Conservation (phyloP, 2,113 vertebrate species). For the Nannobrachium achirus region DNA sequence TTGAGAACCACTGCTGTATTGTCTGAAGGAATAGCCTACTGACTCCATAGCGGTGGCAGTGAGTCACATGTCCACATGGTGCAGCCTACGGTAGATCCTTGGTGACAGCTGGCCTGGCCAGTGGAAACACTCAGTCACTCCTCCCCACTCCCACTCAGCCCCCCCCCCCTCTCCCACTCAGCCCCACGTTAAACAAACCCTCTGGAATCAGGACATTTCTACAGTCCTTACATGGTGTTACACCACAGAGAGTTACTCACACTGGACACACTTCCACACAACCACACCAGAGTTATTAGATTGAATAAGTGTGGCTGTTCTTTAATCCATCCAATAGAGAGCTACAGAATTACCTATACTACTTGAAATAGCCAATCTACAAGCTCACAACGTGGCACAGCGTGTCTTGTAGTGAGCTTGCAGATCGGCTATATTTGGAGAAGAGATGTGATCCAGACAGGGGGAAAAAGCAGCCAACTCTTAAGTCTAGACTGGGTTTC, state of each 20-base stretch:
- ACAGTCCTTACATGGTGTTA: slow-evolving; percentile 43
- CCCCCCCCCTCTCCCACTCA: not conserved
- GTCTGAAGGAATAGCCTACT: too few relatives aligned
- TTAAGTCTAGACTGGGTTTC: too few relatives aligned
- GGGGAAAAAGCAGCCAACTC: too few relatives aligned
- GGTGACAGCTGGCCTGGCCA: slow-evolving; percentile 53
- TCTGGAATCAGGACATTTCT: not conserved
- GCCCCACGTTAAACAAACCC: slow-evolving; percentile 15
- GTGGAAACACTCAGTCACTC: slow-evolving; percentile 66
- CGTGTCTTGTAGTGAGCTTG: too few relatives aligned
- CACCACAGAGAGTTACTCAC: slow-evolving; percentile 13
- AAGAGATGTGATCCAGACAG: too few relatives aligned
- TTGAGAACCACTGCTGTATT: too few relatives aligned
- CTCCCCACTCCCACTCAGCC: slow-evolving; percentile 31
- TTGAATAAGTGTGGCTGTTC: not conserved
- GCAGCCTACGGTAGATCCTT: too few relatives aligned
- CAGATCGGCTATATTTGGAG: too few relatives aligned
- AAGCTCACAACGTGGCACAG: too few relatives aligned
- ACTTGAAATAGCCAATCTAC: not conserved
- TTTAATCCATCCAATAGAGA: slow-evolving; percentile 26
- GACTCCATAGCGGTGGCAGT: too few relatives aligned
- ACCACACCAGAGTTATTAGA: not conserved
- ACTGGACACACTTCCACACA: slow-evolving; percentile 9
- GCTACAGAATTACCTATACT: not conserved
- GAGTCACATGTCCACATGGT: not conserved